Evolutionary conservation across 2,888 invertebrate species (phyloP).

Genomic region (Drosophila subquinaria): DNA sequence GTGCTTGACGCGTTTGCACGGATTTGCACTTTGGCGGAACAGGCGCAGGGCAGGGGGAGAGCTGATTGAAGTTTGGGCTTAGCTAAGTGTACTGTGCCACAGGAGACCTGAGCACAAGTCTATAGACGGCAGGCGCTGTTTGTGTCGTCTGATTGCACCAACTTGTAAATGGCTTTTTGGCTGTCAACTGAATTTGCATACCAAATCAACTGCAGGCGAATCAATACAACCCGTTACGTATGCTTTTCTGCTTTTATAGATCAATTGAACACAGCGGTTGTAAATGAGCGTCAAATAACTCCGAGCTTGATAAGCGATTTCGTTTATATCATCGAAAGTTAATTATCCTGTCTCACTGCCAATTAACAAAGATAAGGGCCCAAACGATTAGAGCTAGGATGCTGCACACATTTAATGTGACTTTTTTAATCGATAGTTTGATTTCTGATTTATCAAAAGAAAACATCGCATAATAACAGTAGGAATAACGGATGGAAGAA

Average conservation of each 20-base stretch:
- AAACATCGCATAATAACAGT: too few species aligned
- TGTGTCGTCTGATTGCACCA: conserved; percentile 39
- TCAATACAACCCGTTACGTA: not conserved
- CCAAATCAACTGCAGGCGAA: conserved; percentile 19
- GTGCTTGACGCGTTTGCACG: conserved; percentile 63
- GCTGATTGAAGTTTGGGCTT: conserved; percentile 33
- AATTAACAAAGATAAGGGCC: not conserved
- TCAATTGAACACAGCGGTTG: not conserved
- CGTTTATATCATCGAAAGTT: not conserved
- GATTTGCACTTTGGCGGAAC: conserved; percentile 58
- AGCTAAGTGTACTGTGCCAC: conserved; percentile 50
- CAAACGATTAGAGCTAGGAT: not conserved
- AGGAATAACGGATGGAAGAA: too few species aligned
- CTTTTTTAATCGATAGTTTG: too few species aligned
- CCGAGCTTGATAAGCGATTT: not conserved
- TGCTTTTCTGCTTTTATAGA: not conserved
- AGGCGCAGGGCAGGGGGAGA: not conserved
- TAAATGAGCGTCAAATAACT: not conserved
- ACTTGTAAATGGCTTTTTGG: conserved; percentile 49
- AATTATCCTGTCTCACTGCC: not conserved
- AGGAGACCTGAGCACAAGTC: conserved; percentile 46
- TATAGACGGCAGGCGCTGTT: not conserved
- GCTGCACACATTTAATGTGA: too few species aligned
- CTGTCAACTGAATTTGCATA: conserved; percentile 64
- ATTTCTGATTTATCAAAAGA: too few species aligned